Conservation (phyloP, 1,140 invertebrate species). For the Aricia agestis region DNA sequence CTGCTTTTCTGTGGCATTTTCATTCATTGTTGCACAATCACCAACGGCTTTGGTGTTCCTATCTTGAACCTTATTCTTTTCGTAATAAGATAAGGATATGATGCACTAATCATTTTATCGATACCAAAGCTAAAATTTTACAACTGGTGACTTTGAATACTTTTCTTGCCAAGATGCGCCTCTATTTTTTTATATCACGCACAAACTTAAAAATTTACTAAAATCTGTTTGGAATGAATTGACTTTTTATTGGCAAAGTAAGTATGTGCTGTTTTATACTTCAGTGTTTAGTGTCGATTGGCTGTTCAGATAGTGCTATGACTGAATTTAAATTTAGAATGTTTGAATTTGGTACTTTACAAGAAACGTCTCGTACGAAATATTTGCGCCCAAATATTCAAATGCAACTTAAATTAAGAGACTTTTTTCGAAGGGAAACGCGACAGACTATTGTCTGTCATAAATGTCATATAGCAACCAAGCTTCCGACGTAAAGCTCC, state of each 20-base stretch:
- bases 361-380: neutral
- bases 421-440: too few species aligned
- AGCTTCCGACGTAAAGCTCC: too few species aligned
- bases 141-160: neutral
- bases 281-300: slow-evolving; percentile 12
- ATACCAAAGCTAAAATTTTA: too few species aligned
- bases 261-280: slow-evolving; percentile 4
- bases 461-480: too few species aligned
- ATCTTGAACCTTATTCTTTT: too few species aligned
- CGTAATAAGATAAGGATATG: too few species aligned
- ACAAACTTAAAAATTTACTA: neutral
- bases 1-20: too few species aligned
- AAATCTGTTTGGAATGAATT: slow-evolving; percentile 1
- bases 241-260: slow-evolving; percentile 10
- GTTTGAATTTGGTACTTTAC: neutral
- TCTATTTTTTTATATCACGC: neutral
- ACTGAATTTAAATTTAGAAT: slow-evolving; percentile 8
- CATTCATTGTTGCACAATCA: too few species aligned
- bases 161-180: neutral
- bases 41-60: too few species aligned
- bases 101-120: too few species aligned
- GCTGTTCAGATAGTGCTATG: slow-evolving; percentile 10
- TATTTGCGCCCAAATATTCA: neutral
- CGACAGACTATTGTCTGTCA: too few species aligned
- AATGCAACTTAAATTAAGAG: too few species aligned